phyloP scores from a whole-genome alignment of 1,140 invertebrate species.

The Meloidogyne chitwoodi region DNA sequence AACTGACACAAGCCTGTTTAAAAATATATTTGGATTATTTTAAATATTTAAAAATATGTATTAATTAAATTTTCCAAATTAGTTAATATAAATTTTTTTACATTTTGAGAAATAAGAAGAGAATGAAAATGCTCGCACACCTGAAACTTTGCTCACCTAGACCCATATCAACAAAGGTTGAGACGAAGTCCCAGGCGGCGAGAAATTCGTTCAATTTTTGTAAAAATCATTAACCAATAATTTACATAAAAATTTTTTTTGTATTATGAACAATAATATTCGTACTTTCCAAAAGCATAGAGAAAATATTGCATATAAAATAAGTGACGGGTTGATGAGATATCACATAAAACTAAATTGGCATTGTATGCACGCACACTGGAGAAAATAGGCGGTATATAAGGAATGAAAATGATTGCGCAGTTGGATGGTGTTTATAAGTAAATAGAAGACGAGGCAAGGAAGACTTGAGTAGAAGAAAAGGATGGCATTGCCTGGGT shows the following conservation, averaged over 20 bases:
- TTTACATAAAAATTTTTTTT: background rate
- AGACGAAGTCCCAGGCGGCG: slow-evolving; percentile 39
- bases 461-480: background rate
- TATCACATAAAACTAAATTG: background rate
- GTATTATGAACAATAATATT: background rate
- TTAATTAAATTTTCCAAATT: background rate
- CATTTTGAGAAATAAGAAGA: background rate
- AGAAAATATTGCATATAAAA: background rate
- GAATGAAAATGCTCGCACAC: slow-evolving; percentile 27
- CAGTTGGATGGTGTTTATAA: background rate
- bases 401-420: slow-evolving; percentile 11
- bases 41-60: background rate
- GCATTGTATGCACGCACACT: background rate
- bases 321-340: background rate
- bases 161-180: slow-evolving; percentile 29
- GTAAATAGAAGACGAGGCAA: background rate
- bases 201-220: slow-evolving; percentile 10
- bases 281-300: background rate
- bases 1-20: background rate
- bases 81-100: background rate
- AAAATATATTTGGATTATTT: background rate
- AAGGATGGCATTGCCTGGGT: background rate
- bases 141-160: slow-evolving; percentile 42
- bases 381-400: background rate
- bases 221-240: background rate